These are phyloP conservation scores for Gulo gulo DNA, from an alignment of 2,113 vertebrate species.

Conservation along the genomic window DNA sequence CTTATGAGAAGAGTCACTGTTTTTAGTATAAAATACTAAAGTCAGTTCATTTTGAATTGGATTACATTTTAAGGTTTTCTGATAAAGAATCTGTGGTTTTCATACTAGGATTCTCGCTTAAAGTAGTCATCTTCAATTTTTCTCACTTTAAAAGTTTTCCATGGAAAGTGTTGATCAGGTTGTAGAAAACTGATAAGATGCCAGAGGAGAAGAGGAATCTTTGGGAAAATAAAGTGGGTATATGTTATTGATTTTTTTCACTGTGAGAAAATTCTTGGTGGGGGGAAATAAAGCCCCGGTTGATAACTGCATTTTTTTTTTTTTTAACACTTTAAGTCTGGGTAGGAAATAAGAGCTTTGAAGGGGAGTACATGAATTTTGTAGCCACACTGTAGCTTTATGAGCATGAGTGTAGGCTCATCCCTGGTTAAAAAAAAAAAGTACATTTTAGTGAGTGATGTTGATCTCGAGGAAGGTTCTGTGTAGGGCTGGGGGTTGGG, in stretches of 20 bases:
- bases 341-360: background rate
- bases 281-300: background rate
- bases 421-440: background rate
- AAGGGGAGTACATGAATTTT: accelerated
- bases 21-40: background rate
- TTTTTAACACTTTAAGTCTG: background rate
- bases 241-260: conserved; percentile 2
- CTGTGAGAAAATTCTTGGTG: background rate
- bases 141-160: conserved; percentile 20
- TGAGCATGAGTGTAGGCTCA: background rate
- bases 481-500: accelerated
- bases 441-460: background rate
- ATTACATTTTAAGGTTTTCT: background rate
- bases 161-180: background rate
- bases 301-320: background rate
- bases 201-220: background rate
- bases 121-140: background rate
- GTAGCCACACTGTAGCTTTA: too few species aligned
- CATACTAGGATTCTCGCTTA: background rate
- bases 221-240: background rate
- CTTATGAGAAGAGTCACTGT: background rate
- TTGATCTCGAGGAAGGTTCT: too few species aligned
- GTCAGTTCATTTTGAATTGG: background rate
- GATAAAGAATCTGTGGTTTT: background rate
- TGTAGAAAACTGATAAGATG: background rate